Evolutionary conservation across 2,113 vertebrate species (phyloP), one percentile per base, ranked within the genome.

Genomic region (Neodontobutis hainanensis): DNA sequence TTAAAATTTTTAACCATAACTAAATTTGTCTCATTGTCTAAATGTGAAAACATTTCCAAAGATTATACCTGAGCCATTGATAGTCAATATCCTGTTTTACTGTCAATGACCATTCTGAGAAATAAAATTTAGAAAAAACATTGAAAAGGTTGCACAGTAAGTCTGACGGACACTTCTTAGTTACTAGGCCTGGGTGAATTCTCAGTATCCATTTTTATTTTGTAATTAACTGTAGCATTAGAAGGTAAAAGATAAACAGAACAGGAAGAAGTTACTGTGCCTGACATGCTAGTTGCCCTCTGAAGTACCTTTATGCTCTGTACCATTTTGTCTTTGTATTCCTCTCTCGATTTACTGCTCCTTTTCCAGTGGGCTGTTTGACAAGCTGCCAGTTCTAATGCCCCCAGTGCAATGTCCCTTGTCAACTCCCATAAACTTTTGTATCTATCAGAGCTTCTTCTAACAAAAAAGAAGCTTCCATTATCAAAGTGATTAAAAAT

Each of bases 371-470:
- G 82, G 80, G 85, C 85, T 90, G 87, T 92, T 91, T 93, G 92
- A 92, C 90, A 91, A 85, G 83, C 84, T 91, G 91, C 92, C 91
- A 92, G 89, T 90, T 91, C 80, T 87, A 90, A 92, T 92, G 88
- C 84, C 81, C 81, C 87, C 81, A 81, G 83, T 84, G 82, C 87
- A 92, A 92, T 92, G 90, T 85, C 86, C 86, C 90, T 85, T 93
- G 91, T 92, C 91, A 90, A 80, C 83, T 93, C 82, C 80, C 75
- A 92, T 92, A 89, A 92, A 88, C 76, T 80, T 82, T 80, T 83
- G 82, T 84, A 92, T 93, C 89, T 88, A 90, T 93, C 91, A 90
- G 68, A 82, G 71, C 80, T 86, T 78, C 84, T 75, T 80, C 74
- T 70, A 73, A 86, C 85, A 89, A 90, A 89, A 85, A 84, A 84